Evolutionary conservation across 2,888 invertebrate species (phyloP).

Genomic region (Adela reaumurella): DNA sequence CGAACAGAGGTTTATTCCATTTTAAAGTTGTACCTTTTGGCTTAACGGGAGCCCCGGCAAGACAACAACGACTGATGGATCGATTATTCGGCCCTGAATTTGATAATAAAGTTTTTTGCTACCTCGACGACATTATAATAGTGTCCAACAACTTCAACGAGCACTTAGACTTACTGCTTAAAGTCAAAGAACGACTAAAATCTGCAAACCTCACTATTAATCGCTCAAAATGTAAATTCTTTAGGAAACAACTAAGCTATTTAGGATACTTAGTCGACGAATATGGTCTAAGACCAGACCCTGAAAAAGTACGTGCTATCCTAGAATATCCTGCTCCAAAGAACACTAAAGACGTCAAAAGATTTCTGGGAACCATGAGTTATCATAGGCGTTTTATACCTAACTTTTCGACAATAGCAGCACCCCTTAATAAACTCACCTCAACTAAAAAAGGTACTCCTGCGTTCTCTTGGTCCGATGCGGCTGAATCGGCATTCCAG

Average conservation of each 20-base stretch:
- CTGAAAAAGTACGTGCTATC: slow-evolving; percentile 11
- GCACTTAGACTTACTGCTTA: slow-evolving; percentile 7
- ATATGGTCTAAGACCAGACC: slow-evolving; percentile 14
- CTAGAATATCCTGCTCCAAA: not conserved
- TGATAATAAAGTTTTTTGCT: slow-evolving; percentile 13
- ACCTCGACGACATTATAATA: slow-evolving; percentile 14
- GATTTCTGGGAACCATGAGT: not conserved
- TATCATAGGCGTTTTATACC: not conserved
- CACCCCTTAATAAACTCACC: not conserved
- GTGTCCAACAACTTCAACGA: slow-evolving; percentile 2
- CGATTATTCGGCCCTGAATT: slow-evolving; percentile 7
- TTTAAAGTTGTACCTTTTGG: slow-evolving; percentile 6
- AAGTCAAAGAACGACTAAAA: slow-evolving; percentile 11
- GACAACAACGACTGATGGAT: slow-evolving; percentile 7
- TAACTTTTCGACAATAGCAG: not conserved
- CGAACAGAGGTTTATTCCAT: slow-evolving; percentile 1
- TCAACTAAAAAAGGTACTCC: not conserved
- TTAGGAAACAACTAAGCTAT: slow-evolving; percentile 13
- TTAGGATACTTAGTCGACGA: slow-evolving; percentile 19
- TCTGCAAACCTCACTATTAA: slow-evolving; percentile 17
- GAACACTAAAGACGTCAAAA: not conserved
- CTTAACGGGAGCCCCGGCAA: slow-evolving; percentile 3
- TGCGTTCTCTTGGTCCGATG: not conserved
- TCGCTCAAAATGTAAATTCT: slow-evolving; percentile 14
- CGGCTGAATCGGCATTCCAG: not conserved